Base-by-base conservation (phyloP, 1,140 invertebrate species). In the Drosophila oshimai region DNA sequence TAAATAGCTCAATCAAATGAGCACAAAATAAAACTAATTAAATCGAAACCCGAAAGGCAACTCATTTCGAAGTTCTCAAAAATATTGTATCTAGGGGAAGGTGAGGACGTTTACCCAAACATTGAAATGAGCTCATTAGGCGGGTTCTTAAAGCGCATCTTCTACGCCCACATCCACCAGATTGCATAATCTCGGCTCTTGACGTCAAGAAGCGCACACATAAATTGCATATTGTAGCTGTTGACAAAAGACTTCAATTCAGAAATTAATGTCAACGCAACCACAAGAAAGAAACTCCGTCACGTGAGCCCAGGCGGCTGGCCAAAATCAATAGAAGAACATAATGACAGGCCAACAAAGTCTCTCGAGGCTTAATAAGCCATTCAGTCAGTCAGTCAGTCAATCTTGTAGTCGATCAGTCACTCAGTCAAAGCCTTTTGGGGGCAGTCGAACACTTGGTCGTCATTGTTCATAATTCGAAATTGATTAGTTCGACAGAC, bases 181-280 rank as follows among this genome's bases (percentile, higher is more conserved):
- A 37, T 47, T 69, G 81, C 80, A 84, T 69, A 84, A 86, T 57
- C 78, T 50, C 31, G 33, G 42, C 44, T 53, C 53, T 49, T 67
- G 45, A 79, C 54, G 37, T 68, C 73, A 50, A 58, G n/a, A n/a
- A n/a, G n/a, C n/a, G 73, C 60, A 49, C 71, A 51, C 45, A 73
- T 72, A 47, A 57, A 57, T 65, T 67, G 60, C 61, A 33, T 41
- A 57, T 22, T 41, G 51, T 33, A 4, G 28, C 22, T 36, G 54
- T 46, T 72, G 73, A 51, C 54, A 72, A 72, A 62, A 79, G 60
- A 67, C 51, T 61, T 47, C 46, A 51, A 58, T 33, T 34, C 44
- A n/a, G 57, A 62, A 44, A 64, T 58, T 84, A 67, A 86, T 86
- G 79, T 86, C 79, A 84, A 80, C 68, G 80, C 55, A 73, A 74